phyloP scores from a whole-genome alignment of 2,888 invertebrate species.

The Sialis fuliginosa region DNA sequence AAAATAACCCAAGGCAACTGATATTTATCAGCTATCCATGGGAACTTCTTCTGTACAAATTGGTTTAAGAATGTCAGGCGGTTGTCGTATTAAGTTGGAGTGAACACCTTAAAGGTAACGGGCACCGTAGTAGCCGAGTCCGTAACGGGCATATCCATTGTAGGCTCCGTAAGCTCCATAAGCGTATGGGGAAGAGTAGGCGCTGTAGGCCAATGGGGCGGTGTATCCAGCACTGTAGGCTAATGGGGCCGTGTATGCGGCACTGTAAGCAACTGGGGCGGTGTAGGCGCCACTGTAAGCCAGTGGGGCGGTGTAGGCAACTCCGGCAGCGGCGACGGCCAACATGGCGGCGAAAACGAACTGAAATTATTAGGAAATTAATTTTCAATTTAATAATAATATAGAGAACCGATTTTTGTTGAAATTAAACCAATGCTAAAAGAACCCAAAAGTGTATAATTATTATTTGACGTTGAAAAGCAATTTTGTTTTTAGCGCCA shows the following conservation, averaged over 20 bases:
- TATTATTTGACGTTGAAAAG: background rate
- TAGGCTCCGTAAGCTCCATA: background rate
- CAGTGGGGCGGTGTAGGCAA: constrained; percentile 6
- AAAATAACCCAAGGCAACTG: too few relatives aligned
- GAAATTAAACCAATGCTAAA: background rate
- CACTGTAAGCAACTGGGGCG: constrained; percentile 2
- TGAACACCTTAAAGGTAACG: background rate
- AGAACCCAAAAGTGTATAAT: too few relatives aligned
- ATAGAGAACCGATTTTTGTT: background rate
- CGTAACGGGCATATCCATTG: background rate
- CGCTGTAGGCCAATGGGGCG: background rate
- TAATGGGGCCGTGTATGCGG: constrained; percentile 8
- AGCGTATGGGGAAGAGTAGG: background rate
- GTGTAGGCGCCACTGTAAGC: background rate
- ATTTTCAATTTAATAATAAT: background rate
- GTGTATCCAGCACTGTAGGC: constrained; percentile 2
- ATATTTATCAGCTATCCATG: too few relatives aligned
- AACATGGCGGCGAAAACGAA: constrained; percentile 6
- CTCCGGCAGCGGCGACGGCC: constrained; percentile 7
- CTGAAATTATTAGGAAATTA: constrained; percentile 3
- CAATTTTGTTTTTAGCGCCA: too few relatives aligned
- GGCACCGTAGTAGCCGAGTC: background rate
- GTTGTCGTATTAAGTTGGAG: background rate
- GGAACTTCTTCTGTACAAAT: background rate
- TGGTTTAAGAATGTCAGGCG: background rate